These are phyloP conservation scores for Resseliella maxima DNA, from an alignment of 2,888 invertebrate species.

Conservation along the genomic window DNA sequence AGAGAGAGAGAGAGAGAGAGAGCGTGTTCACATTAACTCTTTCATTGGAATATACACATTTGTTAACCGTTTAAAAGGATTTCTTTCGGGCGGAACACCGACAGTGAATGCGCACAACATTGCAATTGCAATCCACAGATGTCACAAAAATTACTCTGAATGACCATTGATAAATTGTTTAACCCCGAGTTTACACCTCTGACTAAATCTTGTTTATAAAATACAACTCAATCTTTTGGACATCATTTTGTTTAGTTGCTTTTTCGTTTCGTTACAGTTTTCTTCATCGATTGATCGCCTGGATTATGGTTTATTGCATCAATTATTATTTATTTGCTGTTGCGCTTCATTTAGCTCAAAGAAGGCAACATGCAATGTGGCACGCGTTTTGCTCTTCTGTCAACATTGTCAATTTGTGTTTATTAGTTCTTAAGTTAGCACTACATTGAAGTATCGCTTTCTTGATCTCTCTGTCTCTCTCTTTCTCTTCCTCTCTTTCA, in stretches of 20 bases:
- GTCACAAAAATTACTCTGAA: neutral
- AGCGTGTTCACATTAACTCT: no score
- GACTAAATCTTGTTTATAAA: neutral
- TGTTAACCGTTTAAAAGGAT: neutral
- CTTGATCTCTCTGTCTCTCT: neutral
- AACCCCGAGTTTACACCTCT: neutral
- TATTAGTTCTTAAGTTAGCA: neutral
- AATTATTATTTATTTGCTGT: conserved; percentile 19
- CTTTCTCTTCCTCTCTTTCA: neutral
- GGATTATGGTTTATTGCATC: neutral
- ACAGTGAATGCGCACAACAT: neutral
- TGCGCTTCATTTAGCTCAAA: conserved; percentile 11
- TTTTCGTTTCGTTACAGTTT: neutral
- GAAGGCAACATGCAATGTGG: conserved; percentile 46
- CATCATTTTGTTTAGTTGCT: neutral
- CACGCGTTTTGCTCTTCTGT: conserved; percentile 48
- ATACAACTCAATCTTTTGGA: neutral
- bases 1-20: no score
- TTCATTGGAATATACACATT: neutral
- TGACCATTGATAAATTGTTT: conserved; percentile 1
- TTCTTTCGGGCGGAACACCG: neutral
- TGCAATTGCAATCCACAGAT: neutral
- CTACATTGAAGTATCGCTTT: neutral
- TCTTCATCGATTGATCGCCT: neutral
- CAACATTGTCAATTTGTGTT: conserved; percentile 54